Conservation (phyloP, 2,797 vertebrate genomes). For the Odontamblyopus lacepedii region DNA sequence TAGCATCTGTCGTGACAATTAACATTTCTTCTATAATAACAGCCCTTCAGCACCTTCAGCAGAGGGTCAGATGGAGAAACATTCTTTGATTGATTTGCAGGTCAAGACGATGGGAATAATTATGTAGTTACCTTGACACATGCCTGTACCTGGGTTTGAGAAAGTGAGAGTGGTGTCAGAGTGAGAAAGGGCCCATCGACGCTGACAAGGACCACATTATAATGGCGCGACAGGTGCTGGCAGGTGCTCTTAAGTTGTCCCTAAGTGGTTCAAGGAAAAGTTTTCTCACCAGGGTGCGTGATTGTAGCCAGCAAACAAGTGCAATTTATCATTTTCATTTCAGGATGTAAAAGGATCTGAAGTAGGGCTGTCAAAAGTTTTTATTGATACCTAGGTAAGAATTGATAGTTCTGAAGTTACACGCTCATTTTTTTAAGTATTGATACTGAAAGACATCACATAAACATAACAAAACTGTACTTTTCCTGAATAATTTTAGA, state of each 20-base stretch:
- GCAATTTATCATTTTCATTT: neutral
- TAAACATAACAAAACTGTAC: no score
- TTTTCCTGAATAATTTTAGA: no score
- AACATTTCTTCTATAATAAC: neutral
- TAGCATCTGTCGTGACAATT: neutral
- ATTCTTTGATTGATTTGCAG: neutral
- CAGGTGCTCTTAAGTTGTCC: neutral
- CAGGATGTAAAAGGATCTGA: neutral
- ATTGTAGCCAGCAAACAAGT: neutral
- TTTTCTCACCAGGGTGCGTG: neutral
- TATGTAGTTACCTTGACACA: conserved; percentile 1
- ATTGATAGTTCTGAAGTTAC: no score
- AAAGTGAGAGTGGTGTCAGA: neutral
- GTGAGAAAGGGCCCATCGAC: neutral
- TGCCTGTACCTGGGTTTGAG: neutral
- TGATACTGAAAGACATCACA: no score
- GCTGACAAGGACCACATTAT: conserved; percentile 8
- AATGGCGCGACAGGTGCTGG: neutral
- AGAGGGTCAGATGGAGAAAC: no score
- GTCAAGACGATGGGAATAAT: conserved; percentile 5
- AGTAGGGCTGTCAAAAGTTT: neutral
- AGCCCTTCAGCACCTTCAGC: no score
- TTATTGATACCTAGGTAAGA: no score
- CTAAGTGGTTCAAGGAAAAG: conserved; percentile 1
- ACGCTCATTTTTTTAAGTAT: no score